phyloP scores from a whole-genome alignment of 2,113 vertebrate genomes.

The Machaerirhynchus nigripectus region DNA sequence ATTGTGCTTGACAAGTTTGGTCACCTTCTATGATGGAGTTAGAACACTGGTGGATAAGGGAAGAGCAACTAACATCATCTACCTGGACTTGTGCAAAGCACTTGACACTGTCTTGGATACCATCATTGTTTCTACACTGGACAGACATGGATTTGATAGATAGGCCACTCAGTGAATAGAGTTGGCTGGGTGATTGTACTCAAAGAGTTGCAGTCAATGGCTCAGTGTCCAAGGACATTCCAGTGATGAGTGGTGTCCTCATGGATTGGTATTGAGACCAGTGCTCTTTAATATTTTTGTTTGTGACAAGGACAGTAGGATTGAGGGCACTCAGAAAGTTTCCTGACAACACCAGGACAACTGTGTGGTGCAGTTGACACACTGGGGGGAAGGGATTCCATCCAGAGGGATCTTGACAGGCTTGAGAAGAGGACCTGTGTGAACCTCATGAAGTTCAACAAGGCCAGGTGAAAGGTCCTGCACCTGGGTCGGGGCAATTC shows the following conservation, averaged over 20 bases:
- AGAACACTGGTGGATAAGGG: not conserved
- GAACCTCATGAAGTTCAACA: not conserved
- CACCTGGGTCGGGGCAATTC: not conserved
- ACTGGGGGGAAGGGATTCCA: no score
- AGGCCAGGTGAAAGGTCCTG: not conserved
- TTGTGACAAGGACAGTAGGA: not conserved
- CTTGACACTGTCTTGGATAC: not conserved
- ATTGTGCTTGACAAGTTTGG: not conserved
- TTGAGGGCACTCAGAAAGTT: not conserved
- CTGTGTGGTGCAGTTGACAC: rapidly evolving
- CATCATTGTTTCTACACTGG: not conserved
- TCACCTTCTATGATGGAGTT: not conserved
- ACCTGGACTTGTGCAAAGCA: not conserved
- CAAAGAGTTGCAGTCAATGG: not conserved
- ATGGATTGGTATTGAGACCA: not conserved
- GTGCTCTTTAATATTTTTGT: not conserved
- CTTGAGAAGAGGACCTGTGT: not conserved
- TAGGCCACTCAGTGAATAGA: not conserved
- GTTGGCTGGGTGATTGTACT: not conserved
- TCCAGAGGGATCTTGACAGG: not conserved
- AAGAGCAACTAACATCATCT: not conserved
- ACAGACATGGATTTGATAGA: not conserved
- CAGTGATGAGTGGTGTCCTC: not conserved
- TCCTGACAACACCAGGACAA: not conserved
- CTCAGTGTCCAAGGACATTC: not conserved